These are phyloP conservation scores for Neodon shergylaensis DNA, from an alignment of 2,113 vertebrate genomes.

Conservation along the genomic window DNA sequence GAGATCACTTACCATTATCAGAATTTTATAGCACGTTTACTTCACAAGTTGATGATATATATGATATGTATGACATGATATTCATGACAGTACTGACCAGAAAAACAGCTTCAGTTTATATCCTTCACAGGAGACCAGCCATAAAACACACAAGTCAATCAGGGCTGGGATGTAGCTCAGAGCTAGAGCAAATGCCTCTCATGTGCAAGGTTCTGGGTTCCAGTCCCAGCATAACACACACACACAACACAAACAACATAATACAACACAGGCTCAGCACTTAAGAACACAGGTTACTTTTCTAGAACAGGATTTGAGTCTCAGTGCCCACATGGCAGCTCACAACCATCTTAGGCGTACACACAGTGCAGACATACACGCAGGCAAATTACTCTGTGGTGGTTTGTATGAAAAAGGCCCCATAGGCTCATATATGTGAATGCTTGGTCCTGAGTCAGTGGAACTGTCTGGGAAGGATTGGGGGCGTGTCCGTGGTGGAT, in stretches of 20 bases:
- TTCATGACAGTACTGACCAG: neutral
- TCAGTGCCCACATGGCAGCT: neutral
- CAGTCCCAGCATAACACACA: neutral
- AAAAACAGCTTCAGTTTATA: neutral
- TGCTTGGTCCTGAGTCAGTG: neutral
- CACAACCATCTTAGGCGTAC: neutral
- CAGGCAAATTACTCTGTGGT: neutral
- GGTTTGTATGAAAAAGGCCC: neutral
- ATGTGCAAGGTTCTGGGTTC: neutral
- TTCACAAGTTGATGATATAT: neutral
- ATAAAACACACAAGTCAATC: neutral
- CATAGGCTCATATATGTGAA: neutral
- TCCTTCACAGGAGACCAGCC: neutral
- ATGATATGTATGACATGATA: neutral
- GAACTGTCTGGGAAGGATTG: too few species aligned
- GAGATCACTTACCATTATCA: constrained; percentile 5
- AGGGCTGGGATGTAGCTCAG: neutral
- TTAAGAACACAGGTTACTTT: neutral
- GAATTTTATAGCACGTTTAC: constrained; percentile 25
- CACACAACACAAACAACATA: too few species aligned
- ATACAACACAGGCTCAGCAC: neutral
- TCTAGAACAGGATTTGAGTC: neutral
- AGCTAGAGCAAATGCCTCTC: neutral
- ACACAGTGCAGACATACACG: neutral
- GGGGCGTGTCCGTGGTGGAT: neutral